Percentiles rank a stretch among this genome's conserved stretches.
phyloP scores from a whole-genome alignment of 2,888 invertebrate genomes.

The Harpalus rufipes region DNA sequence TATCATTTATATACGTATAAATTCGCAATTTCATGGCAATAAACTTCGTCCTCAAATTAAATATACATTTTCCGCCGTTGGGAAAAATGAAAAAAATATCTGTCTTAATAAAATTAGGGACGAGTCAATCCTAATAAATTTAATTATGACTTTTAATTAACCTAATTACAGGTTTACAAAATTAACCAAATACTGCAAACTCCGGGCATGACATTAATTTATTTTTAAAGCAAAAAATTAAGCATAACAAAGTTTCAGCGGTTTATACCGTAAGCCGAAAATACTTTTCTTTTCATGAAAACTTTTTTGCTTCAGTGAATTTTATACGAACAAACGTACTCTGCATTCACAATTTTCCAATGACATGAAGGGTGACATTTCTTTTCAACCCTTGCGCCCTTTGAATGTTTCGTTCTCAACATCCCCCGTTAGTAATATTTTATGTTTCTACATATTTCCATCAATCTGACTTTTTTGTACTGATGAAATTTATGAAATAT shows the following conservation, averaged over 20 bases:
- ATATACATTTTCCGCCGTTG: not conserved
- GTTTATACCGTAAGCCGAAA: not conserved
- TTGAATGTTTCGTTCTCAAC: not conserved
- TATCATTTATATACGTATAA: slow-evolving; percentile 8
- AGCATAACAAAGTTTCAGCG: not conserved
- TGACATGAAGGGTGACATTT: slow-evolving; percentile 17
- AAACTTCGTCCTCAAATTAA: slow-evolving; percentile 21
- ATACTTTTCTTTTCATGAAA: slow-evolving; percentile 13
- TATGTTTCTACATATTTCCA: not conserved
- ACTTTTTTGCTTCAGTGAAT: not conserved
- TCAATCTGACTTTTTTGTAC: not conserved
- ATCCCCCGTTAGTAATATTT: not conserved
- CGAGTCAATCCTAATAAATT: slow-evolving; percentile 28
- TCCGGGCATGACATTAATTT: not conserved
- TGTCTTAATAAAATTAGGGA: slow-evolving; percentile 19
- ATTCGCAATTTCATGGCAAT: slow-evolving; percentile 34
- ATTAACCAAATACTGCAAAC: slow-evolving; percentile 25
- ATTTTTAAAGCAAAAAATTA: slow-evolving; percentile 28
- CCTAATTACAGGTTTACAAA: slow-evolving; percentile 31
- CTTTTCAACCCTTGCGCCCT: not conserved
- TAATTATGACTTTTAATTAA: slow-evolving; percentile 34
- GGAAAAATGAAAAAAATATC: slow-evolving; percentile 32
- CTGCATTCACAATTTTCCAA: slow-evolving; percentile 6
- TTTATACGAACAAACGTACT: slow-evolving; percentile 12
- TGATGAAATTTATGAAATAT: not conserved